phyloP scores from a whole-genome alignment of 2,797 vertebrate genomes.

The Poliocrania exsul region DNA sequence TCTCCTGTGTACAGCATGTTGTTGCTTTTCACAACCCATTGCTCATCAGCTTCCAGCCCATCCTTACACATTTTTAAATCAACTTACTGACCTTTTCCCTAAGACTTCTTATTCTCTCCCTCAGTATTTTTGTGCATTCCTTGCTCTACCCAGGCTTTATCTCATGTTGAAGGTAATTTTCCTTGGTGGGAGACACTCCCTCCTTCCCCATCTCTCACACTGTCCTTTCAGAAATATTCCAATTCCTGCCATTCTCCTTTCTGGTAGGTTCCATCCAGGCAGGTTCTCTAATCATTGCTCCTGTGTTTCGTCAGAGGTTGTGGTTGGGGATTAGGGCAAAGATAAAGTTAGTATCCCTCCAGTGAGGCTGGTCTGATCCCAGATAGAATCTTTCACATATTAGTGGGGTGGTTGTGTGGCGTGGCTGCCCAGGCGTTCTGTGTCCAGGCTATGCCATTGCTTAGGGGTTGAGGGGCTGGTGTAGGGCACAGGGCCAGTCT shows the following conservation, averaged over 20 bases:
- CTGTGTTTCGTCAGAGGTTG: not conserved
- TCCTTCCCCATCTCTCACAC: not conserved
- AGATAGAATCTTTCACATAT: not conserved
- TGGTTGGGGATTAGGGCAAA: not conserved
- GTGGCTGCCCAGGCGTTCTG: not conserved
- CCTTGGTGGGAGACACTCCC: not conserved
- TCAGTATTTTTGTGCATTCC: not conserved
- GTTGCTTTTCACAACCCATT: not conserved
- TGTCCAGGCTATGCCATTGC: not conserved
- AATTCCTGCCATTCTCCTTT: not conserved
- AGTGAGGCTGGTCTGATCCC: not conserved
- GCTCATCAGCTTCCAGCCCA: not conserved
- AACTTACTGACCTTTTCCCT: not conserved
- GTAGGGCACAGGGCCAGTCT: not conserved
- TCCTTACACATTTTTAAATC: not conserved
- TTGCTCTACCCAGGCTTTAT: not conserved
- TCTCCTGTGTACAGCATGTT: not conserved
- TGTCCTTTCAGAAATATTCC: not conserved
- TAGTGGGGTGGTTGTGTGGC: not conserved
- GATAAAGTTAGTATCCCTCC: not conserved
- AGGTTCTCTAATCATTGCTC: not conserved
- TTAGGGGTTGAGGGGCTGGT: accelerated
- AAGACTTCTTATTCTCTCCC: not conserved
- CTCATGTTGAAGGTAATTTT: not conserved
- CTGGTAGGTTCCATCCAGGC: not conserved